Evolutionary conservation across 2,113 vertebrate species (phyloP).

Genomic region (Micromys minutus): DNA sequence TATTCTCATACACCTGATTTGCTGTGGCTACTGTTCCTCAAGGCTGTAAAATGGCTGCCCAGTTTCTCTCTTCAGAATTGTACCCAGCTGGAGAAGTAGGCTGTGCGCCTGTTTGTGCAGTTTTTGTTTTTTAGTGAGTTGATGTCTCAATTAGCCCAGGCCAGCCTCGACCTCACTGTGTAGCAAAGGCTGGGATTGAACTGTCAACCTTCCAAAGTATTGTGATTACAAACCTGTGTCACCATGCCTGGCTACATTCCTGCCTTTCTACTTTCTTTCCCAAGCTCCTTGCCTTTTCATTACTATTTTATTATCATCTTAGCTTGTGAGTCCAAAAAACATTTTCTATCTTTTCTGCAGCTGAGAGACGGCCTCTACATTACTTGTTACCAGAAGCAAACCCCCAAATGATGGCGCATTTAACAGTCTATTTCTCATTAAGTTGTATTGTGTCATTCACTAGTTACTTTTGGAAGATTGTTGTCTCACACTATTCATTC

Average conservation of each 20-base stretch:
- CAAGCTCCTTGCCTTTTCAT: background rate
- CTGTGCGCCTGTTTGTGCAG: background rate
- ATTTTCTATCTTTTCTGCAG: background rate
- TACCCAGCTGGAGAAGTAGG: background rate
- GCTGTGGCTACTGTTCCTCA: background rate
- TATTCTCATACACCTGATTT: background rate
- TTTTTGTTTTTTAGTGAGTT: background rate
- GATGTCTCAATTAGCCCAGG: too few relatives aligned
- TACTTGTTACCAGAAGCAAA: background rate
- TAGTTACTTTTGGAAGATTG: conserved; percentile 41
- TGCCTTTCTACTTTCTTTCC: background rate
- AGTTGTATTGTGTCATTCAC: conserved; percentile 9
- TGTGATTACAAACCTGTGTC: background rate
- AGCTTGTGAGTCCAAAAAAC: background rate
- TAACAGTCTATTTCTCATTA: conserved; percentile 15
- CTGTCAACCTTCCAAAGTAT: background rate
- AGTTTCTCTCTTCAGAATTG: background rate
- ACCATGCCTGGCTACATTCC: background rate
- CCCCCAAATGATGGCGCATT: background rate
- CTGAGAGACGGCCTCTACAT: conserved; percentile 1
- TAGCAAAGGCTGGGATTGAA: background rate
- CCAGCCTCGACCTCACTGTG: background rate
- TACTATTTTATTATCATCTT: background rate
- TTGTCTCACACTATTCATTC: conserved; percentile 45
- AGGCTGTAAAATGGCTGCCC: background rate